A percentile compares a stretch with the other conserved stretches of the same genome.
Conservation (phyloP, 2,113 vertebrate species). For the Brachyhypopomus gauderio region DNA sequence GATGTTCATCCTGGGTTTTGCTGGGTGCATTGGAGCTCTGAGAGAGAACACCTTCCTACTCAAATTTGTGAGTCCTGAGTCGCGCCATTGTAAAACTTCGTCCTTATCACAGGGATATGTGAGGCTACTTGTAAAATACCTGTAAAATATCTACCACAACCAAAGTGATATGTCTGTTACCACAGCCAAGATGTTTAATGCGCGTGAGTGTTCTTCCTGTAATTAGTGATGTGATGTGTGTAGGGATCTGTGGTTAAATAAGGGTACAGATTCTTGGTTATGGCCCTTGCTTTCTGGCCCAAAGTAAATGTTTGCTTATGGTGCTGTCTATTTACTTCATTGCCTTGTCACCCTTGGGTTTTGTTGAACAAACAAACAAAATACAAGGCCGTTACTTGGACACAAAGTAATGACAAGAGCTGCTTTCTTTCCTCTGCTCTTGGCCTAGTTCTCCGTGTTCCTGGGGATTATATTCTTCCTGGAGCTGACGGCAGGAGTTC, state of each 20-base stretch:
- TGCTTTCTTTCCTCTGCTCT: slow-evolving; percentile 1
- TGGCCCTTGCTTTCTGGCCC: not conserved
- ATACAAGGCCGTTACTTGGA: not conserved
- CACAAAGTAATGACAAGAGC: not conserved
- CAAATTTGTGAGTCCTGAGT: slow-evolving; percentile 83
- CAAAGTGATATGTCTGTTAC: too few species aligned
- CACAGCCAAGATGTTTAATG: too few species aligned
- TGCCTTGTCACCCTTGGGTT: too few species aligned
- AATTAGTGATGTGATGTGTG: not conserved
- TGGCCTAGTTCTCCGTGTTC: slow-evolving; percentile 85
- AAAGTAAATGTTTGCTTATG: not conserved
- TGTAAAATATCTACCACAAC: too few species aligned
- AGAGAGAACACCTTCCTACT: slow-evolving; percentile 88
- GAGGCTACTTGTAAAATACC: too few species aligned
- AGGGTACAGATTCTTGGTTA: not conserved
- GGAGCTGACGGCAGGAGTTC: slow-evolving; percentile 86
- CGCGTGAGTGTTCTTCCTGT: not conserved
- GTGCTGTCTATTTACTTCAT: not conserved
- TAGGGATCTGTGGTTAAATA: not conserved
- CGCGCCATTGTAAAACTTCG: too few species aligned
- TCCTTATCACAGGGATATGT: too few species aligned
- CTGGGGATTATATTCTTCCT: slow-evolving; percentile 91
- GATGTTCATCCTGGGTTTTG: slow-evolving; percentile 91
- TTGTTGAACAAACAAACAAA: not conserved
- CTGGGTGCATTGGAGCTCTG: slow-evolving; percentile 87